A percentile compares a stretch with the other conserved stretches of the same genome.
phyloP scores from a whole-genome alignment of 2,888 invertebrate genomes.

The Abscondita cerata region DNA sequence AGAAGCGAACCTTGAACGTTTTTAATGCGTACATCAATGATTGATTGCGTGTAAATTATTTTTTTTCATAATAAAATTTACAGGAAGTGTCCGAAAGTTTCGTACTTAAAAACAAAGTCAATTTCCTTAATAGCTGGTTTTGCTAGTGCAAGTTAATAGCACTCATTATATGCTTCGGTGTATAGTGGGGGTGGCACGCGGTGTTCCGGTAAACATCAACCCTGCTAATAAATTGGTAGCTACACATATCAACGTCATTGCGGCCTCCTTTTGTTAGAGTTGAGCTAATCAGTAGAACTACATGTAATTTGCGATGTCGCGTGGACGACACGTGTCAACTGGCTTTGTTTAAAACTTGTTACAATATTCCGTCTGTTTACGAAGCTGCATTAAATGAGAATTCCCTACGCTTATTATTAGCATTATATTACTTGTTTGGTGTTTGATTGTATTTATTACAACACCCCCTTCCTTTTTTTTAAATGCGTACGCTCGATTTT shows the following conservation, averaged over 20 bases:
- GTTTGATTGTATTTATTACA: slow-evolving; percentile 11
- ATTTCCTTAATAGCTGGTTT: slow-evolving; percentile 45
- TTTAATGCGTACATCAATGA: too few relatives aligned
- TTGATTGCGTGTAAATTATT: too few relatives aligned
- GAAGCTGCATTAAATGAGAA: slow-evolving; percentile 42
- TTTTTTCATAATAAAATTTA: too few relatives aligned
- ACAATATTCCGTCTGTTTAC: slow-evolving; percentile 52
- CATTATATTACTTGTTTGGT: slow-evolving; percentile 40
- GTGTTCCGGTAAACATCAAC: slow-evolving; percentile 49
- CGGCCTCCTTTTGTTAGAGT: slow-evolving; percentile 55
- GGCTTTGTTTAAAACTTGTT: slow-evolving; percentile 56
- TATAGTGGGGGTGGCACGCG: slow-evolving; percentile 46
- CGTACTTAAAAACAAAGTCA: slow-evolving; percentile 33
- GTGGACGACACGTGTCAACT: slow-evolving; percentile 54
- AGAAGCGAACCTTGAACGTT: too few relatives aligned
- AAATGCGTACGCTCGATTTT: background rate
- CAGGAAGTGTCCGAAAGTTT: too few relatives aligned
- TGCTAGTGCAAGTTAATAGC: slow-evolving; percentile 52
- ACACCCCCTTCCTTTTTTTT: slow-evolving; percentile 3
- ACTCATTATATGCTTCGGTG: slow-evolving; percentile 50
- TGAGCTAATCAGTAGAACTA: slow-evolving; percentile 55
- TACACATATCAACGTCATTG: slow-evolving; percentile 60
- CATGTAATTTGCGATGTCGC: slow-evolving; percentile 57
- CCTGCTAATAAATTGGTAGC: slow-evolving; percentile 59
- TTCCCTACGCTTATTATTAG: slow-evolving; percentile 40